Conservation (phyloP, 2,888 invertebrate species). For the Limenitis camilla region DNA sequence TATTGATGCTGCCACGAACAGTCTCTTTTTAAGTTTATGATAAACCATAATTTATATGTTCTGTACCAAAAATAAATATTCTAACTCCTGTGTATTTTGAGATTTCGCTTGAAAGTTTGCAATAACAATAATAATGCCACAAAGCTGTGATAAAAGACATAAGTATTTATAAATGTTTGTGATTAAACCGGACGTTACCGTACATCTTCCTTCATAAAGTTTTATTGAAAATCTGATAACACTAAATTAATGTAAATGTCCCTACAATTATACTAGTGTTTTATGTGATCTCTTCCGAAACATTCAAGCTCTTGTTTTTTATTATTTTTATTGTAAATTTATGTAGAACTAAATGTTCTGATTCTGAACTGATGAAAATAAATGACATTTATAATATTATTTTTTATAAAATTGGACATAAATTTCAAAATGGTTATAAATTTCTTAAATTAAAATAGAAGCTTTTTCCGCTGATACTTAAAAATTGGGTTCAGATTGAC, state of each 20-base stretch:
- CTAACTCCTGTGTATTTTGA: background rate
- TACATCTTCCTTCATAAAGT: slow-evolving; percentile 23
- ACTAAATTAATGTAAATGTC: slow-evolving; percentile 16
- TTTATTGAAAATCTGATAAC: slow-evolving; percentile 25
- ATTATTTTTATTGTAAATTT: too few species aligned
- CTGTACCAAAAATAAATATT: background rate
- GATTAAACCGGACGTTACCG: slow-evolving; percentile 18
- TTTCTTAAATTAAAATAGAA: too few species aligned
- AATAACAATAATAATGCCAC: slow-evolving; percentile 10
- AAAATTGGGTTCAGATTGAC: too few species aligned
- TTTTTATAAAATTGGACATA: too few species aligned
- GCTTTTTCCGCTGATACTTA: too few species aligned
- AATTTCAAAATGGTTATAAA: too few species aligned
- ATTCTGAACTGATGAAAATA: too few species aligned
- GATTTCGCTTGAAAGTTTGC: background rate
- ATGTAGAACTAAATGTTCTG: too few species aligned
- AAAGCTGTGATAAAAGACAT: slow-evolving; percentile 8
- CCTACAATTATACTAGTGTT: slow-evolving; percentile 12
- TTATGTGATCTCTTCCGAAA: too few species aligned
- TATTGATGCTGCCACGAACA: too few species aligned
- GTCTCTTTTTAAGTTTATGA: background rate
- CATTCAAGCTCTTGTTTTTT: too few species aligned
- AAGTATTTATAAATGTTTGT: slow-evolving; percentile 11
- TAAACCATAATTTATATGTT: background rate
- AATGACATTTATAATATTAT: too few species aligned